A percentile compares a stretch with the other conserved stretches of the same genome.
These are phyloP conservation scores for Siniperca knerii DNA, from an alignment of 2,113 vertebrate genomes.

Conservation along the genomic window DNA sequence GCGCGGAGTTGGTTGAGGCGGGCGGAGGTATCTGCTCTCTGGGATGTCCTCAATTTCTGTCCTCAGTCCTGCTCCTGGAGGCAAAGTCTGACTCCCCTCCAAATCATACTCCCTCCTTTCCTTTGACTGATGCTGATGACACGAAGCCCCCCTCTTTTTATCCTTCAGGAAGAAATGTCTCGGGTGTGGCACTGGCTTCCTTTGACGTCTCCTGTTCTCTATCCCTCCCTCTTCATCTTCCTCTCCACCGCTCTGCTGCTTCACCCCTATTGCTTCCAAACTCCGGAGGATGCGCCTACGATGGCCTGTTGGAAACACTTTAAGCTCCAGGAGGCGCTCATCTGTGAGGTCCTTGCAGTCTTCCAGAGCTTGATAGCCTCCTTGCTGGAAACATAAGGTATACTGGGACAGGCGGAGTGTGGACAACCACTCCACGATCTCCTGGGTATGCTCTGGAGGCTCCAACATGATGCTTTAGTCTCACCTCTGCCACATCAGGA, in stretches of 20 bases:
- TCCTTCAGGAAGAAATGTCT: conserved; percentile 73
- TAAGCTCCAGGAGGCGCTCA: conserved; percentile 84
- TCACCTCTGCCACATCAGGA: conserved; percentile 45
- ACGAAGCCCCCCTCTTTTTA: conserved; percentile 46
- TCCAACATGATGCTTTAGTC: conserved; percentile 83
- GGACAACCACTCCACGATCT: conserved; percentile 87
- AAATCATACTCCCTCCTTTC: background rate
- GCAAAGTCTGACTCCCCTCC: conserved; percentile 59
- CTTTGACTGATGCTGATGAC: conserved; percentile 25
- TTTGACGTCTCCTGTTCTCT: background rate
- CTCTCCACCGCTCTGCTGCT: conserved; percentile 10
- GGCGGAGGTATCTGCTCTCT: background rate
- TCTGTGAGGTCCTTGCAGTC: conserved; percentile 88
- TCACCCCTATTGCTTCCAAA: conserved; percentile 79
- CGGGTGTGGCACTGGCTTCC: conserved; percentile 63
- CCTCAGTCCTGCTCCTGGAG: conserved; percentile 54
- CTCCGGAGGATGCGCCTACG: conserved; percentile 92
- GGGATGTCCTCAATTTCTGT: background rate
- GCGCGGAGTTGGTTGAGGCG: conserved; percentile 48
- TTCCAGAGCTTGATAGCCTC: conserved; percentile 83
- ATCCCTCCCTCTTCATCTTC: conserved; percentile 21
- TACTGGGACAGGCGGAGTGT: conserved; percentile 92
- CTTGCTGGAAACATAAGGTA: conserved; percentile 79
- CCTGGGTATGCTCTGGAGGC: conserved; percentile 67
- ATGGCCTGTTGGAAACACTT: conserved; percentile 92